phyloP scores from a whole-genome alignment of 2,113 vertebrate genomes.

The Platichthys stellatus region DNA sequence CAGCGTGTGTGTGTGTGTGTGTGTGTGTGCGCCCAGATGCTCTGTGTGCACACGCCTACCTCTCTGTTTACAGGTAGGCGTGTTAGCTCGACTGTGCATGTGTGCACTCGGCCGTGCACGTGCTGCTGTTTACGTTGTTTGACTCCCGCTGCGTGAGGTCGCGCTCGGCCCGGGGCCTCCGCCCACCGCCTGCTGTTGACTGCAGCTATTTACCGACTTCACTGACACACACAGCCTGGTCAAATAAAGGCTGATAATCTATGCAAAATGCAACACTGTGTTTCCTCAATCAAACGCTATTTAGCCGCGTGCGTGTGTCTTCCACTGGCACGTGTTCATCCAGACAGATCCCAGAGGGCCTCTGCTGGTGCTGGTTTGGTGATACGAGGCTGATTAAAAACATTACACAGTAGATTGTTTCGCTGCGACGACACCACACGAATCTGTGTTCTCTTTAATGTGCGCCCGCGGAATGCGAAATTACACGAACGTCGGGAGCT shows the following conservation, averaged over 20 bases:
- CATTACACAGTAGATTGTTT: conserved; percentile 63
- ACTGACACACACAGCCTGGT: conserved; percentile 74
- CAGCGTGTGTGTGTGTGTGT: not conserved
- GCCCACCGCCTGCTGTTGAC: conserved; percentile 49
- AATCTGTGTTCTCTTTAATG: conserved; percentile 63
- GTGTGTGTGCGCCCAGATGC: not conserved
- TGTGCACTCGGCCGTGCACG: not conserved
- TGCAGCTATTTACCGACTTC: conserved; percentile 59
- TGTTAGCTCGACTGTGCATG: conserved; percentile 49
- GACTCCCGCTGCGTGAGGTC: conserved; percentile 6
- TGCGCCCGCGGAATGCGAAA: conserved; percentile 8
- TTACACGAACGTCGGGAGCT: conserved; percentile 7
- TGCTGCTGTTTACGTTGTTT: conserved; percentile 30
- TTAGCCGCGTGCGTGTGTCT: conserved; percentile 63
- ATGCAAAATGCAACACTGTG: conserved; percentile 70
- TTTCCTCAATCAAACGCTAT: conserved; percentile 74
- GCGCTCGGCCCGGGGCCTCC: not conserved
- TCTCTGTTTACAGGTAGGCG: conserved; percentile 45
- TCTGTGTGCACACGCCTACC: conserved; percentile 22
- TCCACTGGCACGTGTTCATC: conserved; percentile 56
- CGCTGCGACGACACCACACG: conserved; percentile 24
- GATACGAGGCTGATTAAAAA: conserved; percentile 74
- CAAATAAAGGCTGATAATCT: conserved; percentile 76
- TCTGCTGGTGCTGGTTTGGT: conserved; percentile 41
- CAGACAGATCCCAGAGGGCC: conserved; percentile 59